A percentile compares a stretch with the other conserved stretches of the same genome.
Conservation (phyloP, 2,797 vertebrate genomes). For the Gymnocypris eckloni region DNA sequence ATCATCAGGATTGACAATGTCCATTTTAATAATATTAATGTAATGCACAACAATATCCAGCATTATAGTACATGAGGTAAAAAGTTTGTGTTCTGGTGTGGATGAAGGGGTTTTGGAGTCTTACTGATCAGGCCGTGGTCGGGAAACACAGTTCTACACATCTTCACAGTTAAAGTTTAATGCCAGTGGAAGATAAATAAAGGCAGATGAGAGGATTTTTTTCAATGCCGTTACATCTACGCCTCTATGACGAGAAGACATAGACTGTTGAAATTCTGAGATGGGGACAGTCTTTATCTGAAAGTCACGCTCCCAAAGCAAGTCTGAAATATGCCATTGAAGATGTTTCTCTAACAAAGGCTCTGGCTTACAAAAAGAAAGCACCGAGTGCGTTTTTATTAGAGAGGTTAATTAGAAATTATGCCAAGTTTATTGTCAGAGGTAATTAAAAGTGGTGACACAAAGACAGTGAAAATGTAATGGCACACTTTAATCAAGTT, state of each 20-base stretch:
- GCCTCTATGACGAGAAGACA: constrained; percentile 23
- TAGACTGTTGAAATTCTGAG: constrained; percentile 15
- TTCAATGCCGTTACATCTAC: constrained; percentile 31
- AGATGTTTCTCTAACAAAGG: constrained; percentile 46
- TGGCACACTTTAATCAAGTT: constrained; percentile 46
- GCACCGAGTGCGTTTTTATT: background rate
- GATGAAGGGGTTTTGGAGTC: background rate
- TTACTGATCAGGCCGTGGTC: background rate
- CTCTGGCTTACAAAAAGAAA: constrained; percentile 28
- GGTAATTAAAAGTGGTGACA: constrained; percentile 60
- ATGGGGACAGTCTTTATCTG: constrained; percentile 30
- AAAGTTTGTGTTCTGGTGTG: background rate
- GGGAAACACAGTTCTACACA: background rate
- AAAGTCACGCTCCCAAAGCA: background rate
- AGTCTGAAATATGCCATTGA: constrained; percentile 44
- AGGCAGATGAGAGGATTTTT: background rate
- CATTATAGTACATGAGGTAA: background rate
- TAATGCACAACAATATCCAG: no score
- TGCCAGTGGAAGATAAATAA: background rate
- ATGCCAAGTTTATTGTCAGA: constrained; percentile 57
- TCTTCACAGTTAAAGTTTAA: constrained; percentile 15
- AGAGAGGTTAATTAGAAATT: constrained; percentile 61
- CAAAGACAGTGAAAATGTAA: constrained; percentile 52
- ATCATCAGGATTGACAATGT: background rate
- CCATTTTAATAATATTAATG: background rate